These are phyloP conservation scores for Drosophila nr. fundita DNA, from an alignment of 2,888 invertebrate genomes.

Conservation along the genomic window DNA sequence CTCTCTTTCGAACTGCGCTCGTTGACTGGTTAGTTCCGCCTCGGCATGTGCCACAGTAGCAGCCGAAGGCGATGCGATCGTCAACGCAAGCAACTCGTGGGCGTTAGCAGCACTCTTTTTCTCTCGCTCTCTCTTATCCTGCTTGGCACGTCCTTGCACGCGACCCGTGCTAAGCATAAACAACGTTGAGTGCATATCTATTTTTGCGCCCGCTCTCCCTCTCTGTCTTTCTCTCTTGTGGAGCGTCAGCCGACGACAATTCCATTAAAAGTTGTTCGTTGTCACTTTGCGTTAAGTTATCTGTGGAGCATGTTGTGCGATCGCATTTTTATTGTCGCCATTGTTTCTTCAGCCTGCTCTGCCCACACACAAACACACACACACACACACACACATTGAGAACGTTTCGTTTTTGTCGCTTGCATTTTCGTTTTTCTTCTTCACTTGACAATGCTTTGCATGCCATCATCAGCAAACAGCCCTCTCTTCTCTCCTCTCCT, in stretches of 20 bases:
- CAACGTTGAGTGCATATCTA: constrained; percentile 44
- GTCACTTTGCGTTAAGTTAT: constrained; percentile 81
- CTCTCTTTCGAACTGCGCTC: constrained; percentile 27
- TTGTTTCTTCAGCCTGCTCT: constrained; percentile 61
- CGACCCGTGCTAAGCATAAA: constrained; percentile 55
- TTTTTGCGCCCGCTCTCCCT: constrained; percentile 8
- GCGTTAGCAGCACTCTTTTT: constrained; percentile 49
- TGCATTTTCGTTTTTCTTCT: constrained; percentile 63
- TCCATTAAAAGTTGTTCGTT: constrained; percentile 82
- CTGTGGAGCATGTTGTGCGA: constrained; percentile 77
- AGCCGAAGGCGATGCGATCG: constrained; percentile 69
- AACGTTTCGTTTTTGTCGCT: constrained; percentile 64
- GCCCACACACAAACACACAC: constrained; percentile 57
- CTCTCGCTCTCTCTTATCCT: constrained; percentile 39
- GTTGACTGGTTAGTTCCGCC: constrained; percentile 76
- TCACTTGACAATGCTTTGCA: constrained; percentile 80
- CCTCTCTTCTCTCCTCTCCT: neutral
- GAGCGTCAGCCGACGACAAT: constrained; percentile 71
- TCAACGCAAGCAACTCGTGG: constrained; percentile 56
- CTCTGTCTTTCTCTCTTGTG: neutral
- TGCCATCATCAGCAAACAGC: constrained; percentile 31
- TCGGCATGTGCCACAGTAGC: constrained; percentile 81
- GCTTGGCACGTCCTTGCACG: constrained; percentile 65
- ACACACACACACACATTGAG: constrained; percentile 22
- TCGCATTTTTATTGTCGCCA: constrained; percentile 83